Conservation (phyloP, 2,113 vertebrate genomes). For the Oreochromis spilurus region DNA sequence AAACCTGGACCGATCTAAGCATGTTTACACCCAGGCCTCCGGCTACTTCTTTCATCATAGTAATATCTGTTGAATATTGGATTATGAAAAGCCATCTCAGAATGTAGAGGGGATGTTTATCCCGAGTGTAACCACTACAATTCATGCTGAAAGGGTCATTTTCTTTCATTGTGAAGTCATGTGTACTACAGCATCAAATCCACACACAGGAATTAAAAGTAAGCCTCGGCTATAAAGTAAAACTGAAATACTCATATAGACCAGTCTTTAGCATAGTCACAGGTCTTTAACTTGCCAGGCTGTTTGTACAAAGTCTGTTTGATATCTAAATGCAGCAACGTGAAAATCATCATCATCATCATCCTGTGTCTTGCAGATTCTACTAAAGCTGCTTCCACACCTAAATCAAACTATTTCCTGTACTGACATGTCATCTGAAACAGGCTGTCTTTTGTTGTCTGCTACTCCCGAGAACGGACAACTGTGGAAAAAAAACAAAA, state of each 20-base stretch:
- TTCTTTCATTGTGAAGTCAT: neutral
- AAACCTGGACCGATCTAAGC: neutral
- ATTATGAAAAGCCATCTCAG: neutral
- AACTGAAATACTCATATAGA: neutral
- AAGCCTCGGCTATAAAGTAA: neutral
- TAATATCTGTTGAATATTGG: neutral
- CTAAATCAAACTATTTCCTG: neutral
- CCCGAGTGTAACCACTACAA: neutral
- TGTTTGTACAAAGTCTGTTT: neutral
- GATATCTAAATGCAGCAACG: neutral
- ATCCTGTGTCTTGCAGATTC: neutral
- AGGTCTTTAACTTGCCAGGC: neutral
- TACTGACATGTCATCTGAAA: neutral
- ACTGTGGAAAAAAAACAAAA: neutral
- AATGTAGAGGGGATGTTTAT: neutral
- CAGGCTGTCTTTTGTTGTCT: neutral
- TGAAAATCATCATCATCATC: neutral
- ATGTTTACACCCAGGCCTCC: neutral
- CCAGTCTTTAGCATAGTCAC: neutral
- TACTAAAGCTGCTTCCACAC: fast-evolving
- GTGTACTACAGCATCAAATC: neutral
- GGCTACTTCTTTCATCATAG: neutral
- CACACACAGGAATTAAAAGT: neutral
- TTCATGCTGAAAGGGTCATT: neutral
- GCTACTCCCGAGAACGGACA: neutral